A percentile compares a stretch with the other conserved stretches of the same genome.
Conservation (phyloP, 2,113 vertebrate species). For the Leucosticte australis region DNA sequence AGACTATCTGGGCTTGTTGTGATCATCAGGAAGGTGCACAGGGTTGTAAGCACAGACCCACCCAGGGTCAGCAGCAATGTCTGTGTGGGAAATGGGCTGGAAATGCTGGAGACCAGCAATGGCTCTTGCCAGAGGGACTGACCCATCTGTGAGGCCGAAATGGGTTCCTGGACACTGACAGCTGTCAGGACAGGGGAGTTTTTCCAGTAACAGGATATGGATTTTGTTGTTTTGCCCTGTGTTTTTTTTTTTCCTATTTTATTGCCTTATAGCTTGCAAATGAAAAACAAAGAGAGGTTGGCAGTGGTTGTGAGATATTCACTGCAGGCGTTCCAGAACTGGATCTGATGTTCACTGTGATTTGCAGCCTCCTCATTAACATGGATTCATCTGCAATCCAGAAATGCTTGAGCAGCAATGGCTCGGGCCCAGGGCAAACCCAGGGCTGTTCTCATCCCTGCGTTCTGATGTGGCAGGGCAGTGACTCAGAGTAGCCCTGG, state of each 20-base stretch:
- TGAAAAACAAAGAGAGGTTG: slow-evolving; percentile 45
- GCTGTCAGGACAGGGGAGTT: not conserved
- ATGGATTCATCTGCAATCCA: slow-evolving; percentile 65
- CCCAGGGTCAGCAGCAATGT: not conserved
- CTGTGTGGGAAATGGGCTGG: not conserved
- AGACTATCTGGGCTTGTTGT: not conserved
- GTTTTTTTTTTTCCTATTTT: not conserved
- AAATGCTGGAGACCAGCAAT: not conserved
- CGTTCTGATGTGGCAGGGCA: not conserved
- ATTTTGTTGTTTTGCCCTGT: not conserved
- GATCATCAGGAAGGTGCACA: not conserved
- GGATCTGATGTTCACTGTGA: slow-evolving; percentile 43
- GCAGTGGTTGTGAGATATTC: slow-evolving; percentile 30
- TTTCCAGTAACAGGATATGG: not conserved
- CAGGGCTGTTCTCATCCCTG: slow-evolving; percentile 41
- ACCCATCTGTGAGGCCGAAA: not conserved
- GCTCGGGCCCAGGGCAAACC: slow-evolving; percentile 41
- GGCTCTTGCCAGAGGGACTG: not conserved
- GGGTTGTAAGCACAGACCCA: not conserved
- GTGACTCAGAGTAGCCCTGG: slow-evolving; percentile 29
- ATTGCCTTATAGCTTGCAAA: slow-evolving; percentile 42
- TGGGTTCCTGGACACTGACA: not conserved
- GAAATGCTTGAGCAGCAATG: slow-evolving; percentile 67
- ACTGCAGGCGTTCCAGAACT: slow-evolving; percentile 43
- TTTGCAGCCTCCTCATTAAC: slow-evolving; percentile 62